A percentile compares a stretch with the other conserved stretches of the same genome.
phyloP scores from a whole-genome alignment of 2,113 vertebrate species.

The Anas platyrhynchos region DNA sequence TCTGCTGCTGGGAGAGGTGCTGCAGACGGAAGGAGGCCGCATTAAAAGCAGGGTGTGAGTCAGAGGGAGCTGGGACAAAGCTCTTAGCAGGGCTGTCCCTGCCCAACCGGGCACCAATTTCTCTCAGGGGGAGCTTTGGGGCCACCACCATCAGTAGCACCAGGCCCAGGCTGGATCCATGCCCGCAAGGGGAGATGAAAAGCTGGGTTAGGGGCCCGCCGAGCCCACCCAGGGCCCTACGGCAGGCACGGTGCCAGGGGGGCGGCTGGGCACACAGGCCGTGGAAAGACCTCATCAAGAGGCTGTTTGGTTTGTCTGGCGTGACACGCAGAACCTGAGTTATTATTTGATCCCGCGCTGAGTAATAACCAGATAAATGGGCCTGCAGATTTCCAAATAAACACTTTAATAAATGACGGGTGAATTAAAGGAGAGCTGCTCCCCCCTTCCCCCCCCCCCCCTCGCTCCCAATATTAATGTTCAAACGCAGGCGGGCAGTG shows the following conservation, averaged over 20 bases:
- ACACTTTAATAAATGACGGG: conserved; percentile 77
- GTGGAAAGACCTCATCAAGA: background rate
- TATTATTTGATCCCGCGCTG: conserved; percentile 73
- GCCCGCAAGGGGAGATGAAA: background rate
- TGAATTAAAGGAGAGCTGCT: conserved; percentile 62
- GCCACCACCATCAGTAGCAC: background rate
- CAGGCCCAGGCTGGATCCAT: background rate
- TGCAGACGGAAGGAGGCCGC: background rate
- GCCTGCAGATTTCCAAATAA: conserved; percentile 76
- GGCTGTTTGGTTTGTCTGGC: conserved; percentile 63
- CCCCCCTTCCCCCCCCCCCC: background rate
- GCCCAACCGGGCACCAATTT: background rate
- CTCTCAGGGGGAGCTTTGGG: rapidly evolving
- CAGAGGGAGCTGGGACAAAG: background rate
- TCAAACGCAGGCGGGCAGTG: conserved; percentile 45
- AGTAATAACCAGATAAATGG: conserved; percentile 76
- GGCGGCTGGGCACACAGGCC: background rate
- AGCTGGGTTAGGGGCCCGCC: background rate
- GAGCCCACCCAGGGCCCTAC: conserved; percentile 60
- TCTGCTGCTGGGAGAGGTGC: background rate
- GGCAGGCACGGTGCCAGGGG: background rate
- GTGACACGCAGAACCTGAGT: conserved; percentile 65
- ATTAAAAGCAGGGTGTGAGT: background rate
- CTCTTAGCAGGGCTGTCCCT: background rate
- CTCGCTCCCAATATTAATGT: conserved; percentile 53